Evolutionary conservation across 2,797 vertebrate genomes (phyloP).

Genomic region (Cyclura pinguis): DNA sequence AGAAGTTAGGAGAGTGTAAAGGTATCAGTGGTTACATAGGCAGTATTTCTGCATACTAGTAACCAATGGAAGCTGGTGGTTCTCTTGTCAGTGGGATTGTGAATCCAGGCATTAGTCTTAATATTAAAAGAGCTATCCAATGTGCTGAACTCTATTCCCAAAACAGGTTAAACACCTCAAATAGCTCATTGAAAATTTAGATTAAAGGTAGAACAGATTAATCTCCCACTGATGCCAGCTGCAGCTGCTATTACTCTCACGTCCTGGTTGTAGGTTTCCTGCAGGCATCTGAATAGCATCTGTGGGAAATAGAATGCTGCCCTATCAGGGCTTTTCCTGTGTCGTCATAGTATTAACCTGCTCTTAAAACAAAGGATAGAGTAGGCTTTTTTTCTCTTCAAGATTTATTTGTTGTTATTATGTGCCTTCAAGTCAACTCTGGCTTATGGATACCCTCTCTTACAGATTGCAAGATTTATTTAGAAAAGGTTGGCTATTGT

Average conservation of each 20-base stretch:
- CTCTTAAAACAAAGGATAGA: background rate
- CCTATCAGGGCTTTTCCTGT: background rate
- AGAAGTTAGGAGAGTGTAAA: background rate
- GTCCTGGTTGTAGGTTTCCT: background rate
- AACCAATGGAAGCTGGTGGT: background rate
- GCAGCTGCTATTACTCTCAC: background rate
- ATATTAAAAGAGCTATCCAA: no score
- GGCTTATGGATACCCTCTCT: no score
- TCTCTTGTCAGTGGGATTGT: background rate
- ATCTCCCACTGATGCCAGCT: no score
- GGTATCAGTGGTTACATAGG: background rate
- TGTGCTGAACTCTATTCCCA: no score
- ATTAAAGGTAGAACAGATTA: no score
- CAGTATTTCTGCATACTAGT: background rate
- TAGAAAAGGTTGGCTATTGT: no score
- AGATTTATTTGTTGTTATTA: background rate
- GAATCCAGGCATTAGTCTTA: background rate
- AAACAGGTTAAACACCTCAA: no score
- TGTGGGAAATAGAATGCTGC: no score
- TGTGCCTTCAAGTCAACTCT: no score
- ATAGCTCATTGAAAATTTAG: no score
- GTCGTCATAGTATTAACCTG: background rate
- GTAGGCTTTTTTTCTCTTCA: background rate
- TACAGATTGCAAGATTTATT: no score
- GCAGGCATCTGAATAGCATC: background rate